Conservation (phyloP, 2,888 invertebrate species). For the Osmoderma eremita region DNA sequence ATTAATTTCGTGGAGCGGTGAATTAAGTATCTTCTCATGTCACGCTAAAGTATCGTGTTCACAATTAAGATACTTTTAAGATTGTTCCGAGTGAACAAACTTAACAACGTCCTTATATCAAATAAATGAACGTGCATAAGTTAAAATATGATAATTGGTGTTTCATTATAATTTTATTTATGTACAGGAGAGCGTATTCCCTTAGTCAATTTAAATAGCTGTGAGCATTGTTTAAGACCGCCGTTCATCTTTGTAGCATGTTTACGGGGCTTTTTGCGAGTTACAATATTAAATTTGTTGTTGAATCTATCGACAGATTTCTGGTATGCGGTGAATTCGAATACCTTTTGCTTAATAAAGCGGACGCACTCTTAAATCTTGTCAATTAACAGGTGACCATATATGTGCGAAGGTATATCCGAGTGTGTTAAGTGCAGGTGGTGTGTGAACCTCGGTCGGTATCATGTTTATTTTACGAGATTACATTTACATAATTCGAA, state of each 20-base stretch:
- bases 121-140: constrained; percentile 39
- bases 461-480: too few relatives aligned
- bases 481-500: too few relatives aligned
- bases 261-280: constrained; percentile 29
- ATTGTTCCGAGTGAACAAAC: constrained; percentile 60
- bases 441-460: too few relatives aligned
- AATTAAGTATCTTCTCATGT: constrained; percentile 58
- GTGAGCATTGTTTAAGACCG: constrained; percentile 37
- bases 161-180: constrained; percentile 38
- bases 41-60: constrained; percentile 51
- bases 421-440: too few relatives aligned
- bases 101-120: constrained; percentile 41
- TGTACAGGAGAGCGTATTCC: constrained; percentile 30
- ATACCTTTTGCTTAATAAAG: constrained; percentile 26
- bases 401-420: too few relatives aligned
- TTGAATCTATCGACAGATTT: constrained; percentile 36
- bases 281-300: constrained; percentile 38
- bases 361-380: constrained; percentile 19
- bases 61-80: constrained; percentile 59
- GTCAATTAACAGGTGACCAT: constrained; percentile 17
- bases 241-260: constrained; percentile 34
- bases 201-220: constrained; percentile 38
- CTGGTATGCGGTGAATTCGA: constrained; percentile 14
- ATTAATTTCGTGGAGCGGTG: constrained; percentile 60
- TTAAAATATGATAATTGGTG: constrained; percentile 40